Evolutionary conservation across 2,113 vertebrate genomes (phyloP), one percentile per base, ranked within the genome.

Genomic region (Rhineura floridana): DNA sequence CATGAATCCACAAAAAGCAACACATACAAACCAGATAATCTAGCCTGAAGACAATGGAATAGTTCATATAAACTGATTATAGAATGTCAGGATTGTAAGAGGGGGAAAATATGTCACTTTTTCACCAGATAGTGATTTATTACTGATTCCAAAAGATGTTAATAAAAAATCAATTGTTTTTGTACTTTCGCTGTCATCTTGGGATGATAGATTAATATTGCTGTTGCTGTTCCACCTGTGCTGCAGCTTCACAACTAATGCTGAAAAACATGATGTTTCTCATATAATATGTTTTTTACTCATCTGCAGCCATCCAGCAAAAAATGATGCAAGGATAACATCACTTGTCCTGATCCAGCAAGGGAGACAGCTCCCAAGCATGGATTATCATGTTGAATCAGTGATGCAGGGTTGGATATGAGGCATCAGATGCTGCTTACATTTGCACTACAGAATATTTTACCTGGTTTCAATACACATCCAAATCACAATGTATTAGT

Each of bases 161-260:
- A 87, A 87, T 87, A 69, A 80, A 82, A 96, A 94, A 94, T 93
- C 94, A 95, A 93, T 94, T 91, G 0, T 65, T 93, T 90, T 87
- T 86, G 92, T 95, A 90, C 90, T 94, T 94, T 84, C 91, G 48
- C 86, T 93, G 93, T 95, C 90, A 91, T 91, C 79, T 42, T n/a
- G 25, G 88, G 42, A 65, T 93, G 92, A 92, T n/a, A 73, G 84
- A 95, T 94, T 89, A 91, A 72, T 89, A 93, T 28, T 83, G 48
- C 36, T 91, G 30, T 88, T 76, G 89, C 93, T 87, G 88, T 91
- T 87, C 90, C 78, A 75, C 86, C 46, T 86, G 70, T 83, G 87
- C 59, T 85, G 72, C 50, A 85, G 81, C 1, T 75, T 91, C 85
- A 85, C 4, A 89, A 77, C 67, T 81, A 90, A 91, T 83, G 46